A percentile compares a stretch with the other conserved stretches of the same genome.
Conservation (phyloP, 2,888 invertebrate genomes). For the Girardia tigrina region DNA sequence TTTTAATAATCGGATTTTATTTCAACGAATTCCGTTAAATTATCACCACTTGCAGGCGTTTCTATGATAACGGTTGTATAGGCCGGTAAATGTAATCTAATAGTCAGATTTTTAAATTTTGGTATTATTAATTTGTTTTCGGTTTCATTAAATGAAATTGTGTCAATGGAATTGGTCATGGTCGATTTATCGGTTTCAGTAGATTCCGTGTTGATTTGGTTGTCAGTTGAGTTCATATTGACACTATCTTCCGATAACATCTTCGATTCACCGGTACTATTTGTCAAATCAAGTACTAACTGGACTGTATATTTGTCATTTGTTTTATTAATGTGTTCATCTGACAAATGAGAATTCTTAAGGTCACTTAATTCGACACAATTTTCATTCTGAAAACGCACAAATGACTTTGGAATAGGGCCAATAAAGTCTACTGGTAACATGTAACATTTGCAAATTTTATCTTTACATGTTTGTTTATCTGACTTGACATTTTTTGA, state of each 20-base stretch:
- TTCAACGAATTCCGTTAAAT: neutral
- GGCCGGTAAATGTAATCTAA: neutral
- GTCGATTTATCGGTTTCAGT: neutral
- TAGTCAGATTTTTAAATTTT: slow-evolving; percentile 19
- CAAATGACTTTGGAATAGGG: slow-evolving; percentile 14
- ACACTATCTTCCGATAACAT: neutral
- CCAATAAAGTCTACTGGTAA: slow-evolving; percentile 23
- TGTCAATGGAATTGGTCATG: neutral
- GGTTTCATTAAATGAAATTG: neutral
- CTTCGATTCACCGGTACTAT: neutral
- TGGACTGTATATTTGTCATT: neutral
- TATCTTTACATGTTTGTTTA: neutral
- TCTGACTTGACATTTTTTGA: slow-evolving; percentile 7
- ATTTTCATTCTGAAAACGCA: neutral
- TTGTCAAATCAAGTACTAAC: slow-evolving; percentile 18
- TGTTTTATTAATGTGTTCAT: neutral
- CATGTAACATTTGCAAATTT: neutral
- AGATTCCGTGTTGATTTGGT: neutral
- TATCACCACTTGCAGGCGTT: neutral
- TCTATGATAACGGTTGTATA: neutral
- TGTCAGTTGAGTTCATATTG: neutral
- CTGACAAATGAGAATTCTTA: neutral
- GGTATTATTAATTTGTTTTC: neutral
- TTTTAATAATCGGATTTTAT: neutral
- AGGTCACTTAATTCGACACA: neutral